Conservation (phyloP, 1,140 invertebrate species). For the Drosophila biarmipes region DNA sequence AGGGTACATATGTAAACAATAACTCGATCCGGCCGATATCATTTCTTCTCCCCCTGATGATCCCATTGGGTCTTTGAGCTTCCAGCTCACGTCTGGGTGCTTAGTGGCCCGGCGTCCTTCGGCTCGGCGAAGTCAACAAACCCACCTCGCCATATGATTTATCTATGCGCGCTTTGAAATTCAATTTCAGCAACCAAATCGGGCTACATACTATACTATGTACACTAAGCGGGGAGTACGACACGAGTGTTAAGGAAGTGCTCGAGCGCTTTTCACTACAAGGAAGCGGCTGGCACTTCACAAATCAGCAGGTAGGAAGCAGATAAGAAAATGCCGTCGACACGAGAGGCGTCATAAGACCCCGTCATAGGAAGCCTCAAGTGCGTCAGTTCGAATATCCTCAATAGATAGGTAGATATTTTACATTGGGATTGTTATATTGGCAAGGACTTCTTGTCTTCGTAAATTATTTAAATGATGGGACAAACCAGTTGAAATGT, state of each 20-base stretch:
- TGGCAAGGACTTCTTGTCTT: too few relatives aligned
- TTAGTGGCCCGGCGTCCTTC: constrained; percentile 40
- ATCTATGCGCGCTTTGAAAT: constrained; percentile 45
- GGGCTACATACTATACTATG: background rate
- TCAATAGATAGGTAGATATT: background rate
- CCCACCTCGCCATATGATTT: constrained; percentile 49
- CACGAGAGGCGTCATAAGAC: constrained; percentile 15
- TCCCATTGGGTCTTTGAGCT: constrained; percentile 6
- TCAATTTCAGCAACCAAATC: constrained; percentile 20
- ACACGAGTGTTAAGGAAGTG: constrained; percentile 31
- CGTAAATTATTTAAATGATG: background rate
- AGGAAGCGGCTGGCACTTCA: constrained; percentile 18
- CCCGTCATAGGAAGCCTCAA: constrained; percentile 4
- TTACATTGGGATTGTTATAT: too few relatives aligned
- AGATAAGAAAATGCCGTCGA: constrained; percentile 25
- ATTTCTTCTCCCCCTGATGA: constrained; percentile 16
- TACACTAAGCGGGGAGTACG: background rate
- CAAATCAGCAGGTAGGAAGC: background rate
- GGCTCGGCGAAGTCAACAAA: constrained; percentile 36
- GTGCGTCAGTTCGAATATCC: background rate
- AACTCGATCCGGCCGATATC: constrained; percentile 37
- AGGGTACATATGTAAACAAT: constrained; percentile 35
- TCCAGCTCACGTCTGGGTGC: constrained; percentile 38
- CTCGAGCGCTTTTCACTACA: constrained; percentile 12
- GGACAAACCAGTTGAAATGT: background rate